These are phyloP conservation scores for Macrotis lagotis DNA, from an alignment of 2,113 vertebrate species.

Conservation along the genomic window DNA sequence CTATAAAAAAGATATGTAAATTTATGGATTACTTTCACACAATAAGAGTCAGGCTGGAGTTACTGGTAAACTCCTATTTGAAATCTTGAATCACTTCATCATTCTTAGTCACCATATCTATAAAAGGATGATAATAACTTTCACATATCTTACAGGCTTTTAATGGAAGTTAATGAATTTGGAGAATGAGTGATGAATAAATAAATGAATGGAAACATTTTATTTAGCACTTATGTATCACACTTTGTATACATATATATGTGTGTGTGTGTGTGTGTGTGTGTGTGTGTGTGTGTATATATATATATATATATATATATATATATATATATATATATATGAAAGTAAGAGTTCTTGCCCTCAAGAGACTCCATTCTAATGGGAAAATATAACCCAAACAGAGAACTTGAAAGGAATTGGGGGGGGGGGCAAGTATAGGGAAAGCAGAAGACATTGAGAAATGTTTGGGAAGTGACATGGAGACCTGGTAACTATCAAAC, in stretches of 20 bases:
- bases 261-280: too few species aligned
- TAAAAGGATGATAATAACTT: neutral
- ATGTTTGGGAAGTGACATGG: neutral
- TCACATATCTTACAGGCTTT: neutral
- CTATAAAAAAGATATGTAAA: neutral
- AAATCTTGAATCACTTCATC: neutral
- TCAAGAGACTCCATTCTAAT: neutral
- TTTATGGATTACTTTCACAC: neutral
- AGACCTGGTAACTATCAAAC: neutral
- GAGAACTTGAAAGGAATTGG: neutral
- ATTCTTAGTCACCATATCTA: neutral
- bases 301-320: too few species aligned
- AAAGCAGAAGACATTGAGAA: neutral
- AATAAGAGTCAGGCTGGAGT: neutral
- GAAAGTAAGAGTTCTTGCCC: neutral
- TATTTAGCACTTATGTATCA: neutral
- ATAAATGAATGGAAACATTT: too few species aligned
- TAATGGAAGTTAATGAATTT: neutral
- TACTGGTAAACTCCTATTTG: neutral
- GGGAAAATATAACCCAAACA: neutral
- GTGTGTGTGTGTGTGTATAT: too few species aligned
- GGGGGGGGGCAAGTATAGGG: neutral
- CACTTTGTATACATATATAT: too few species aligned
- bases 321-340: too few species aligned
- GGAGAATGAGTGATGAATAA: neutral